Evolutionary conservation across 2,888 invertebrate species (phyloP).

Genomic region (Zhengitettix transpicula): DNA sequence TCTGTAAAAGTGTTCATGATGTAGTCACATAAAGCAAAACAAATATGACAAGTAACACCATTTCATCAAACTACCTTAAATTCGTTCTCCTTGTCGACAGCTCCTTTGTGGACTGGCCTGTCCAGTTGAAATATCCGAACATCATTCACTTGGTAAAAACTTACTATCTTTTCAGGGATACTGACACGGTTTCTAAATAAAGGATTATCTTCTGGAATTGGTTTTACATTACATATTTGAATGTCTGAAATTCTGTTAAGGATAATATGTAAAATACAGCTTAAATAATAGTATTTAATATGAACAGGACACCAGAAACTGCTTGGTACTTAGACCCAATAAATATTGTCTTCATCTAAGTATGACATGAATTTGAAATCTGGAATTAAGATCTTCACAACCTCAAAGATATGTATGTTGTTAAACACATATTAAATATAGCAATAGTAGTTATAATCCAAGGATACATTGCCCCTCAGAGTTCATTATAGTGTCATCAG

Average conservation of each 20-base stretch:
- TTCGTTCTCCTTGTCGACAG: slow-evolving; percentile 85
- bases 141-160: slow-evolving; percentile 82
- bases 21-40: background rate
- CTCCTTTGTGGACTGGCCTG: slow-evolving; percentile 74
- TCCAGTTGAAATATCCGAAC: slow-evolving; percentile 83
- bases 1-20: slow-evolving; percentile 28
- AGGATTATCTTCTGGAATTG: slow-evolving; percentile 49
- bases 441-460: slow-evolving; percentile 8
- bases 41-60: background rate
- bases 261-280: background rate
- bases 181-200: slow-evolving; percentile 29
- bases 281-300: too few relatives aligned
- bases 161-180: slow-evolving; percentile 71
- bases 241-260: slow-evolving; percentile 43
- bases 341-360: too few relatives aligned
- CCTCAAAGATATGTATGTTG: background rate
- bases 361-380: too few relatives aligned
- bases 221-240: slow-evolving; percentile 87
- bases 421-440: background rate
- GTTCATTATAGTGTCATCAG: slow-evolving; percentile 69
- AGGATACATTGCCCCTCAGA: slow-evolving; percentile 72
- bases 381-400: too few relatives aligned
- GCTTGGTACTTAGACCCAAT: too few relatives aligned
- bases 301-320: too few relatives aligned
- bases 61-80: slow-evolving; percentile 46